phyloP scores from a whole-genome alignment of 1,140 invertebrate genomes.

The Holotrichia oblita region DNA sequence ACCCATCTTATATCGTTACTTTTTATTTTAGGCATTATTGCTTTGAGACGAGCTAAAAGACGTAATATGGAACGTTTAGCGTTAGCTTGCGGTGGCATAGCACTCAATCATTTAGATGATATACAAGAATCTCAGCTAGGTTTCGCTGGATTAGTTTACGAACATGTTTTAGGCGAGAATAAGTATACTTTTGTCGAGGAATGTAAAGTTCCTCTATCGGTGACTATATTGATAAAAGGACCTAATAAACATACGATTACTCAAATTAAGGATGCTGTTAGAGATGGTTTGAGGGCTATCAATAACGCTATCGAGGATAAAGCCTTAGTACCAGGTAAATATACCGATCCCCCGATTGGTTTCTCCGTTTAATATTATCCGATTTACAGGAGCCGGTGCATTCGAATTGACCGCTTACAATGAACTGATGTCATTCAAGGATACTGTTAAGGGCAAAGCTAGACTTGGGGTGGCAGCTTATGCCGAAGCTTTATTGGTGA shows the following conservation, averaged over 20 bases:
- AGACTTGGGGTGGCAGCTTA: conserved; percentile 94
- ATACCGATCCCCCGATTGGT: not conserved
- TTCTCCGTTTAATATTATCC: not conserved
- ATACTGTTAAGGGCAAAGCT: conserved; percentile 90
- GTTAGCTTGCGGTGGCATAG: conserved; percentile 94
- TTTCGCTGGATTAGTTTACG: conserved; percentile 94
- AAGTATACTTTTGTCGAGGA: conserved; percentile 98
- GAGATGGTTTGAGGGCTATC: conserved; percentile 95
- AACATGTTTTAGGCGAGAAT: conserved; percentile 96
- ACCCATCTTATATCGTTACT: not conserved
- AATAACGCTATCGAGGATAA: conserved; percentile 96
- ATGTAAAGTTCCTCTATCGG: conserved; percentile 94
- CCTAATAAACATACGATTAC: conserved; percentile 95
- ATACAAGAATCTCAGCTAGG: conserved; percentile 88
- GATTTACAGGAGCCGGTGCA: conserved; percentile 82
- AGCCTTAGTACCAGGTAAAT: conserved; percentile 80
- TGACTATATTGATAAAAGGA: conserved; percentile 96
- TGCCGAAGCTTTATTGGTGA: conserved; percentile 94
- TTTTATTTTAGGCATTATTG: conserved; percentile 79
- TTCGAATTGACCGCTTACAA: conserved; percentile 94
- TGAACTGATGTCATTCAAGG: conserved; percentile 84
- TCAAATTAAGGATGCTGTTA: conserved; percentile 97
- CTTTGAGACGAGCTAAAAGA: conserved; percentile 93
- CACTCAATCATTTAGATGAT: conserved; percentile 98
- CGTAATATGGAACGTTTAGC: conserved; percentile 98